Evolutionary conservation across 2,797 vertebrate species (phyloP).

Genomic region (Perodicticus potto): DNA sequence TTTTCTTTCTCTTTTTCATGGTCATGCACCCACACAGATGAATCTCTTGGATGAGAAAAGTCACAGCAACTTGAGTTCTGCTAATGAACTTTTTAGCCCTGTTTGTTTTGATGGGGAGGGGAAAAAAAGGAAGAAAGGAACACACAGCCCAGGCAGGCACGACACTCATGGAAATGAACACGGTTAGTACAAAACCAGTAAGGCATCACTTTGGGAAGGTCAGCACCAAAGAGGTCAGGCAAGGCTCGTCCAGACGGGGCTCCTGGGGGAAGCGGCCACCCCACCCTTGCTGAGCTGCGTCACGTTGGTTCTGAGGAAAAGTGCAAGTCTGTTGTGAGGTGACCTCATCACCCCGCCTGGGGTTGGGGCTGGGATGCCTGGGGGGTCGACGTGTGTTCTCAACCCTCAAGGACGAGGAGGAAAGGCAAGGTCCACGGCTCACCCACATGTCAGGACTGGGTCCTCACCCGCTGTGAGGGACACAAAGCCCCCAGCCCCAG

Average conservation of each 20-base stretch:
- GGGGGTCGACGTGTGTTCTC: conserved; percentile 62
- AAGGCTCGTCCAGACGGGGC: conserved; percentile 81
- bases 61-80: conserved; percentile 84
- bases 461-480: not conserved
- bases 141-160: conserved; percentile 84
- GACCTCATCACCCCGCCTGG: conserved; percentile 73
- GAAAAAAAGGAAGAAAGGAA: not conserved
- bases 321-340: conserved; percentile 85
- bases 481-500: not conserved
- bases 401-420: conserved; percentile 75
- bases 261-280: conserved; percentile 78
- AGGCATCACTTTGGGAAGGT: conserved; percentile 93
- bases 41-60: conserved; percentile 88
- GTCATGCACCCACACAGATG: conserved; percentile 83
- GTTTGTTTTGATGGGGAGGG: conserved; percentile 84
- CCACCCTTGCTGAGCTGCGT: conserved; percentile 49
- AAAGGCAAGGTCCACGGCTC: conserved; percentile 78
- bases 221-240: conserved; percentile 92
- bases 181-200: conserved; percentile 91
- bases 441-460: conserved; percentile 39
- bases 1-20: conserved; percentile 72
- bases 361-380: conserved; percentile 79
- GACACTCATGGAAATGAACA: conserved; percentile 85
- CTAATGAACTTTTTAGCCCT: conserved; percentile 88
- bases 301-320: conserved; percentile 71